Evolutionary conservation across 2,797 vertebrate species (phyloP).

Genomic region (Acanthurus lineatus): DNA sequence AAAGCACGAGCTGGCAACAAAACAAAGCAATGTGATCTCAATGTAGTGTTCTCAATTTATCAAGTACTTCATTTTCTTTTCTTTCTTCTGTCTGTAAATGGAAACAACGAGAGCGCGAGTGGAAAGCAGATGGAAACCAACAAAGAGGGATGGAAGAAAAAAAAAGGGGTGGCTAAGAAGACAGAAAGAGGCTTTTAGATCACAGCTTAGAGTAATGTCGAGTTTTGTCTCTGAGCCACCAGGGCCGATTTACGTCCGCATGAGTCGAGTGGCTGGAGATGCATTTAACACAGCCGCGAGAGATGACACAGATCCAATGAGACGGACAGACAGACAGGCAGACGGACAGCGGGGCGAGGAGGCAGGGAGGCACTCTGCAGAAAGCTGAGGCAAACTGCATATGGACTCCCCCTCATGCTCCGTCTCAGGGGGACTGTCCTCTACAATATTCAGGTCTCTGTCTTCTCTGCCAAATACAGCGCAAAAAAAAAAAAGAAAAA

Average conservation of each 20-base stretch:
- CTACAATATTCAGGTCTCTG: slow-evolving; percentile 68
- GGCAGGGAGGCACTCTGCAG: slow-evolving; percentile 62
- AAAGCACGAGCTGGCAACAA: slow-evolving; percentile 28
- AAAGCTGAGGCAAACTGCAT: slow-evolving; percentile 56
- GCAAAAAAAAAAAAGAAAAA: slow-evolving; percentile 26
- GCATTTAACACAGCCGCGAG: slow-evolving; percentile 90
- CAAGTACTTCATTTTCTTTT: slow-evolving; percentile 25
- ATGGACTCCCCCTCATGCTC: slow-evolving; percentile 38
- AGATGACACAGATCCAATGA: slow-evolving; percentile 95
- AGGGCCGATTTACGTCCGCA: slow-evolving; percentile 85
- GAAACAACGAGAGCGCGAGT: slow-evolving; percentile 46
- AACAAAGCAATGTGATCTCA: slow-evolving; percentile 30
- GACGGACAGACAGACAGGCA: slow-evolving; percentile 79
- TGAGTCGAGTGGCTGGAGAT: slow-evolving; percentile 88
- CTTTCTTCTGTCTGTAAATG: slow-evolving; percentile 45
- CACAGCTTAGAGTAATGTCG: slow-evolving; percentile 68
- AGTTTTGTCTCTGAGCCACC: slow-evolving; percentile 86
- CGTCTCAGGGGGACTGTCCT: slow-evolving; percentile 61
- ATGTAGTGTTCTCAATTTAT: slow-evolving; percentile 30
- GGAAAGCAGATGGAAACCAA: slow-evolving; percentile 53
- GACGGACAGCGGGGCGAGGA: slow-evolving; percentile 40
- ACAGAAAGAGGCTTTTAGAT: slow-evolving; percentile 70
- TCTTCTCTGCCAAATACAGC: slow-evolving; percentile 60
- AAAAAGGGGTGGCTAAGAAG: slow-evolving; percentile 61
- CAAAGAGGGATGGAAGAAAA: slow-evolving; percentile 48